phyloP scores from a whole-genome alignment of 2,113 vertebrate genomes.

The Passer domesticus region DNA sequence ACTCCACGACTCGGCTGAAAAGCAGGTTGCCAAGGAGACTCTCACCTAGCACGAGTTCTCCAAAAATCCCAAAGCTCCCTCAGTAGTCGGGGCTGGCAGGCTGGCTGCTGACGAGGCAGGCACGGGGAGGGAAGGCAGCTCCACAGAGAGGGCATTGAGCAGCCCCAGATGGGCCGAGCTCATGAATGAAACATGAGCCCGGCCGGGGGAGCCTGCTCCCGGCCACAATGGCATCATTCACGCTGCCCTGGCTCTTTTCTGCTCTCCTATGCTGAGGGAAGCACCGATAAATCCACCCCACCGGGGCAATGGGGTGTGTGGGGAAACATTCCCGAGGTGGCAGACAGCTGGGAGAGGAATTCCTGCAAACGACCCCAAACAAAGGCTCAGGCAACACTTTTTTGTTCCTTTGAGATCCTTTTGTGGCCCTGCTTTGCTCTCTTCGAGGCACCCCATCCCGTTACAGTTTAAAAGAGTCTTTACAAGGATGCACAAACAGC shows the following conservation, averaged over 20 bases:
- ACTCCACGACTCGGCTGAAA: rapidly evolving
- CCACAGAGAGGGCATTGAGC: background rate
- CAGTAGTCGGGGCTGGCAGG: background rate
- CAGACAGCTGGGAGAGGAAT: background rate
- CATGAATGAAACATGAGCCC: background rate
- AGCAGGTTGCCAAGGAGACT: conserved; percentile 26
- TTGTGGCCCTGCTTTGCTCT: background rate
- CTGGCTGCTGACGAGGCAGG: background rate
- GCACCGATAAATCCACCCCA: background rate
- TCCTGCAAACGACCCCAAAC: background rate
- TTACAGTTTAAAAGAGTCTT: background rate
- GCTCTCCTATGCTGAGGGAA: background rate
- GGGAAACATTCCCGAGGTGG: background rate
- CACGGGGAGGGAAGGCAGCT: background rate
- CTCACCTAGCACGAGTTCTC: background rate
- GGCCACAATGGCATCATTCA: background rate
- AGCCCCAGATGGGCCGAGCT: background rate
- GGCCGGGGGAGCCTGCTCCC: background rate
- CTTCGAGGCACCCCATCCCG: background rate
- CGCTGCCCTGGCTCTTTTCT: background rate
- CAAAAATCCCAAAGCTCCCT: background rate
- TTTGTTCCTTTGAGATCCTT: background rate
- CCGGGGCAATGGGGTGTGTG: background rate
- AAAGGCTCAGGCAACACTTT: background rate
- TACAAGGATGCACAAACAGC: background rate